These are phyloP conservation scores for Drosophila arizonae DNA, from an alignment of 1,140 invertebrate genomes.

Conservation along the genomic window DNA sequence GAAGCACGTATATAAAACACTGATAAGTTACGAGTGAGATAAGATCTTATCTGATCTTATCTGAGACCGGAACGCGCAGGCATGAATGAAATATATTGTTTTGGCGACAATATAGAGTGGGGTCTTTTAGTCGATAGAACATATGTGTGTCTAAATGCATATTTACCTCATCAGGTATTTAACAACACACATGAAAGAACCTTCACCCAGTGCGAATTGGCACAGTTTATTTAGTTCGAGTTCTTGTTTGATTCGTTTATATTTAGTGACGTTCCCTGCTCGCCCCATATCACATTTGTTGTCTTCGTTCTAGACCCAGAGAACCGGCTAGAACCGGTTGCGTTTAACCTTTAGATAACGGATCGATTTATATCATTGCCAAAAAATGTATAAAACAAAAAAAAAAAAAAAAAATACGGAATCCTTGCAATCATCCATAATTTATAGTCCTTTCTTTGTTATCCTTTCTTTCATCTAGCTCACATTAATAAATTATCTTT, in stretches of 20 bases:
- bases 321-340: slow-evolving; percentile 26
- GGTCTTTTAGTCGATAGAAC: background rate
- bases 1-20: slow-evolving; percentile 31
- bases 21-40: slow-evolving; percentile 36
- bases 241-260: slow-evolving; percentile 42
- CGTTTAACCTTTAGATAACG: slow-evolving; percentile 38
- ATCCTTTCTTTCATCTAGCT: too few species aligned
- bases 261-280: slow-evolving; percentile 51
- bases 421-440: too few species aligned
- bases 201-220: slow-evolving; percentile 70
- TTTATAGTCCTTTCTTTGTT: too few species aligned
- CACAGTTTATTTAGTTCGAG: slow-evolving; percentile 54
- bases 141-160: background rate
- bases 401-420: background rate
- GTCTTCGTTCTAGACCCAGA: slow-evolving; percentile 10
- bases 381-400: slow-evolving; percentile 13
- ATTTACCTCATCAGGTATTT: slow-evolving; percentile 14
- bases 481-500: too few species aligned
- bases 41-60: slow-evolving; percentile 47
- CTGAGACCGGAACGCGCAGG: background rate
- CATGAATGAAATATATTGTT: slow-evolving; percentile 35
- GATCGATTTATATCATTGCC: slow-evolving; percentile 48
- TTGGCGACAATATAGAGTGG: slow-evolving; percentile 9
- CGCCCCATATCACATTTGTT: slow-evolving; percentile 51
- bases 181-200: slow-evolving; percentile 54